Conservation (phyloP, 2,113 vertebrate species). For the Raja brachyura region DNA sequence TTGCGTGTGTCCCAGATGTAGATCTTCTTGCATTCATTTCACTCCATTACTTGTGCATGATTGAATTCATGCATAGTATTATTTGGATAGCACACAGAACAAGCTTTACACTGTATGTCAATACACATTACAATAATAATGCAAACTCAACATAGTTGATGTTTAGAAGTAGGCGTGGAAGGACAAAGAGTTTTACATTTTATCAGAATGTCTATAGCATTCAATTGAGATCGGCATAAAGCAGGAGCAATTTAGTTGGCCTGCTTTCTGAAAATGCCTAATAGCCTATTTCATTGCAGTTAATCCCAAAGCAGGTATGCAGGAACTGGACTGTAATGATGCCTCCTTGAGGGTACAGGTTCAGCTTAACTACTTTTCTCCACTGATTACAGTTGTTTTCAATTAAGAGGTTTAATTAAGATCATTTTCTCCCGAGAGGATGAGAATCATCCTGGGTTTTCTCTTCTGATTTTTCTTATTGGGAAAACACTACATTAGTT, state of each 20-base stretch:
- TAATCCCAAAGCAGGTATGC: neutral
- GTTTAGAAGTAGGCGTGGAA: neutral
- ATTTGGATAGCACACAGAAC: too few relatives aligned
- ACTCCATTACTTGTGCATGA: too few relatives aligned
- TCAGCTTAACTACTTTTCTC: neutral
- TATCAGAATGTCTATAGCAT: neutral
- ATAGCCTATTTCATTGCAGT: neutral
- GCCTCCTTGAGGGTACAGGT: neutral
- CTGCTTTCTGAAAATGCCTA: neutral
- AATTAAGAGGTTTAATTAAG: neutral
- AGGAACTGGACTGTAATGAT: neutral
- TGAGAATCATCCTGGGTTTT: neutral
- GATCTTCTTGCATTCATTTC: too few relatives aligned
- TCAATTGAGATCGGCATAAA: neutral
- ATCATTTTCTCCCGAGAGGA: neutral
- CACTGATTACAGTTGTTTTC: neutral
- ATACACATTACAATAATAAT: too few relatives aligned
- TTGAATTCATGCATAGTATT: too few relatives aligned
- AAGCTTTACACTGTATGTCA: too few relatives aligned
- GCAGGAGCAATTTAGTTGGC: neutral
- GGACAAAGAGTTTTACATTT: neutral
- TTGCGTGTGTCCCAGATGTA: too few relatives aligned
- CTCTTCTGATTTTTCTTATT: neutral
- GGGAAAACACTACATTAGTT: neutral
- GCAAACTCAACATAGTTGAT: neutral